Conservation (phyloP, 2,113 vertebrate genomes). For the Lepus timidus region DNA sequence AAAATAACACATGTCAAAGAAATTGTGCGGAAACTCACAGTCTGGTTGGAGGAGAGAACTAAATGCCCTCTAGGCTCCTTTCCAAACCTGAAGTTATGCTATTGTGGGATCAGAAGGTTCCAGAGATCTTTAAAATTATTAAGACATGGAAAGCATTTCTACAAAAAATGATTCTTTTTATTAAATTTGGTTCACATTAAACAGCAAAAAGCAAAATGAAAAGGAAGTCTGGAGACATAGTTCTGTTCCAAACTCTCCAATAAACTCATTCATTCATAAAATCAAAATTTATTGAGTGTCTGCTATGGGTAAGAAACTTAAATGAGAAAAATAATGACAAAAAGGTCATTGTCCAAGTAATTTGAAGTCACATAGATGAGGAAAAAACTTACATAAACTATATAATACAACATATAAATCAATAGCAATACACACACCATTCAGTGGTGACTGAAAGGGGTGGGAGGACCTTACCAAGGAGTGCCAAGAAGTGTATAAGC, state of each 20-base stretch:
- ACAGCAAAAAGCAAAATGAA: constrained; percentile 64
- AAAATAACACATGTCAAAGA: constrained; percentile 54
- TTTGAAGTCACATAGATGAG: background rate
- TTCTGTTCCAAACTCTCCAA: constrained; percentile 71
- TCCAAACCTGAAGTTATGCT: constrained; percentile 65
- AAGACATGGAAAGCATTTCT: constrained; percentile 63
- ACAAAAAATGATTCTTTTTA: constrained; percentile 67
- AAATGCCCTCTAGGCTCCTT: constrained; percentile 55
- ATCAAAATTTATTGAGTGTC: constrained; percentile 66
- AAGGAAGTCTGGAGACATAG: constrained; percentile 73
- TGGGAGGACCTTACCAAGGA: background rate
- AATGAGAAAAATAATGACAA: background rate
- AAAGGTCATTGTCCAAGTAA: background rate
- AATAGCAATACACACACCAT: background rate
- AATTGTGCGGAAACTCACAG: constrained; percentile 33
- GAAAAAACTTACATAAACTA: background rate
- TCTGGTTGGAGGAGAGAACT: constrained; percentile 19
- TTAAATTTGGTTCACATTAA: constrained; percentile 72
- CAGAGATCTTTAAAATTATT: constrained; percentile 68
- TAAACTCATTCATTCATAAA: constrained; percentile 77
- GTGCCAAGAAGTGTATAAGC: background rate
- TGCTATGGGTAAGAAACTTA: constrained; percentile 47
- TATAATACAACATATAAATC: background rate
- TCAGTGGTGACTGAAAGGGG: background rate
- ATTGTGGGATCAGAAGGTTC: constrained; percentile 63